Evolutionary conservation across 2,797 vertebrate genomes (phyloP), one percentile per base, ranked within the genome.

Genomic region (Falco concolor): DNA sequence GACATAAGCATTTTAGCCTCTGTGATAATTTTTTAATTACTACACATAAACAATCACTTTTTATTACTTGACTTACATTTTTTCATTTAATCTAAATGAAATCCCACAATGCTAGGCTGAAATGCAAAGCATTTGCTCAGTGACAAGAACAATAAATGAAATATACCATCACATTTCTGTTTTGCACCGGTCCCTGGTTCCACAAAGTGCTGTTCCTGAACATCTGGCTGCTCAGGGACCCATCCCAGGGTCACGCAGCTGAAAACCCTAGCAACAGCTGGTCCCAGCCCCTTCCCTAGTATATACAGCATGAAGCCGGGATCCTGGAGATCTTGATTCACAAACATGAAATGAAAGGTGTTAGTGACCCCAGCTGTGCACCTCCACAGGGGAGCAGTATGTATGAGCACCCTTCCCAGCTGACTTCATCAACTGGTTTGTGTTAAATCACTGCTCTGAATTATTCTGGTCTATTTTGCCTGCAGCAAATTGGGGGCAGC

Each of bases 191-290:
- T 38, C 50, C 22, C 38, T 27, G 25, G 13, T 20, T 47, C 34
- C 40, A 60, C 40, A 27, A 63, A 68, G 44, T 2, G 3, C 3
- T 27, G 6, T 22, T 22, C 49, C 56, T 28, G 2, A 72, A 38
- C 17, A 59, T 24, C 22, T 24, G 36, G 42, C 57, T 65, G 12
- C 59, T 27, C 74, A 69, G 10, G 4, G 50, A 65, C 21, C 16
- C 1, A 0, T 27, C 23, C 63, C 2, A 1, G 21, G 17, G n/a
- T 72, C 45, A 50, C 13, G 45, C 8, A 60, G 57, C 4, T 22
- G 44, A 82, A 82, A 85, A 56, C 13, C n/a, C 32, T 1, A n/a
- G 9, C 60, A 70, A 47, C 12, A 32, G 45, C 27, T 23, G 16
- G 40, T 56, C 50, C 38, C 69, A 73, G 36, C 21, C 59, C 50